Evolutionary conservation across 2,888 invertebrate genomes (phyloP), one percentile per base, ranked within the genome.

Genomic region (Cosmia trapezina): DNA sequence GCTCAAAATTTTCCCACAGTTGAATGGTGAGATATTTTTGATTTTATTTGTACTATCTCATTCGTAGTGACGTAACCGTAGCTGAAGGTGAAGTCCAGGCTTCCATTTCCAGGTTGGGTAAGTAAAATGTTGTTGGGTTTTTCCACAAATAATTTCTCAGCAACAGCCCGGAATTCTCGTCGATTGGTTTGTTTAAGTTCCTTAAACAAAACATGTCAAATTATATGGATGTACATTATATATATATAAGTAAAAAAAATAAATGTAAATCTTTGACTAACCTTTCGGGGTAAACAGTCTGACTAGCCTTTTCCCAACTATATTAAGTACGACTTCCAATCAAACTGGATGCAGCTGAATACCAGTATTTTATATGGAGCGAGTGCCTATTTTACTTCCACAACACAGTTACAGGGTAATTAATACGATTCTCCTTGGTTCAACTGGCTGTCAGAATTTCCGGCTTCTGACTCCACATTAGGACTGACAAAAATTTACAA

Each of bases 1-100:
- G 14, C 56, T 89, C 0, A 86, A 81, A 62, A 22, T 90, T 14
- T 93, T 91, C 59, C 93, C 94, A 0, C 54, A 88, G 41, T 76
- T 93, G 2, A 78, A 89, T 67, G 92, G 94, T 93, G 76, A 73
- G 79, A 47, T 4, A 11, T 45, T 63, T 62, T n/a, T 37, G 1
- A 22, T 33, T 67, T 43, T 37, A 37, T 37, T 41, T n/a, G 7
- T 14, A 28, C 41, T 17, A 4, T 49, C 0, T 41, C 4, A 4
- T 37, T 68, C 4, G 12, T 22, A 22, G 22, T 3, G n/a, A 17
- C 17, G 7, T 11, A 5, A 4, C 19, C 4, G 4, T 14, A 17
- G 14, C 9, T 51, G 5, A 64, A 4, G 4, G 1, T 45, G 7
- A 12, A 0, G 12, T 33, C 1, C 2, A 0, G 3, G 9, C 2